phyloP scores from a whole-genome alignment of 2,113 vertebrate species.

The Vulpes ferrilata region DNA sequence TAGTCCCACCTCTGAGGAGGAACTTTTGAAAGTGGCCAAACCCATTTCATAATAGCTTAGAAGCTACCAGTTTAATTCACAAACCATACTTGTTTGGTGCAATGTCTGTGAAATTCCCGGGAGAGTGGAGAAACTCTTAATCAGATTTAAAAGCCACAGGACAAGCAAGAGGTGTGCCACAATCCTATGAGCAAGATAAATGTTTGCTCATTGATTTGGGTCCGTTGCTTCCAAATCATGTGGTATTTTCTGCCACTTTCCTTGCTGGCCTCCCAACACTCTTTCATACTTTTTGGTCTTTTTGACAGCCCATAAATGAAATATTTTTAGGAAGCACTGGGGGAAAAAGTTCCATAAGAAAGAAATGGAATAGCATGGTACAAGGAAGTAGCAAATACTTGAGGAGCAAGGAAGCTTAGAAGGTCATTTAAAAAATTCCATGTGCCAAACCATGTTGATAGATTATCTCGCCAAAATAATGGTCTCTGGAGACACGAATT shows the following conservation, averaged over 20 bases:
- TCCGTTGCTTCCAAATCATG: not conserved
- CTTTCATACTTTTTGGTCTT: conserved; percentile 13
- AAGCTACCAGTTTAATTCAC: conserved; percentile 28
- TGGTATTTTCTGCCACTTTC: not conserved
- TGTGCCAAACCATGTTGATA: not conserved
- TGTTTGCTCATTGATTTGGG: not conserved
- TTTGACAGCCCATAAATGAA: not conserved
- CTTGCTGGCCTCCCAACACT: not conserved
- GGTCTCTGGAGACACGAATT: not conserved
- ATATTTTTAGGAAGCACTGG: not conserved
- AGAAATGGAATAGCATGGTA: conserved; percentile 19
- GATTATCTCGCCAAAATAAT: conserved; percentile 3
- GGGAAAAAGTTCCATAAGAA: not conserved
- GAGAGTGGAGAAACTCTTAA: conserved; percentile 40
- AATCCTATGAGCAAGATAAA: conserved; percentile 32
- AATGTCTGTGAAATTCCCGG: conserved; percentile 49
- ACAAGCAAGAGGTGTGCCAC: not conserved
- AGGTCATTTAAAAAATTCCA: conserved; percentile 54
- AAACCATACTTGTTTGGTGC: conserved; percentile 50
- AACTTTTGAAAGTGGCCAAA: conserved; percentile 48
- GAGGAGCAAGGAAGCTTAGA: conserved; percentile 53
- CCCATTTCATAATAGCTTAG: conserved; percentile 5
- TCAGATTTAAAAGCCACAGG: conserved; percentile 42
- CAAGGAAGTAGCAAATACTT: conserved; percentile 59
- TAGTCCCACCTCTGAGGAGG: conserved; percentile 40